phyloP scores from a whole-genome alignment of 2,888 invertebrate genomes.

The Calameuta pallipes region DNA sequence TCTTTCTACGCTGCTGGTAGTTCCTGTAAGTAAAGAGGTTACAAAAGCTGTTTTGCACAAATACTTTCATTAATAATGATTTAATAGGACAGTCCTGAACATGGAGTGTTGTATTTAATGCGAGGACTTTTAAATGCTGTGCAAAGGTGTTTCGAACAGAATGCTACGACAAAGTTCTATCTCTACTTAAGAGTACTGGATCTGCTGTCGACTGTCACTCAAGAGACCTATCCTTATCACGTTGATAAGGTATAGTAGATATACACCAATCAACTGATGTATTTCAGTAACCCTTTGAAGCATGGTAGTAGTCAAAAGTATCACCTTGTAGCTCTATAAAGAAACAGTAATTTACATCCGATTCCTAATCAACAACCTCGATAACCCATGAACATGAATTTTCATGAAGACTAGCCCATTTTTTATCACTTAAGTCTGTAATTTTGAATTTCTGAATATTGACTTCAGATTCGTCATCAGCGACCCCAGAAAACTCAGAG shows the following conservation, averaged over 20 bases:
- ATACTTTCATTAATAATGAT: not conserved
- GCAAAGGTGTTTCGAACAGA: conserved; percentile 78
- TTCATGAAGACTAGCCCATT: too few species aligned
- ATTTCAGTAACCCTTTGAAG: not conserved
- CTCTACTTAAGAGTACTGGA: conserved; percentile 83
- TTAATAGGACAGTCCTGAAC: conserved; percentile 86
- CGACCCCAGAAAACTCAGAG: too few species aligned
- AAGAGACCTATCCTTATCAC: conserved; percentile 88
- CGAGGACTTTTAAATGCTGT: conserved; percentile 85
- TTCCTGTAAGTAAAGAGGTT: conserved; percentile 73
- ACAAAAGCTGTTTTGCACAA: not conserved
- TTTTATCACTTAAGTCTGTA: too few species aligned
- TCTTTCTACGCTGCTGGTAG: conserved; percentile 82
- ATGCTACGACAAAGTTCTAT: conserved; percentile 74
- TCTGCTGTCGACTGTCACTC: conserved; percentile 81
- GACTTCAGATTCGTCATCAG: too few species aligned
- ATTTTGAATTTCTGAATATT: too few species aligned
- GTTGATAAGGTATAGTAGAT: conserved; percentile 71
- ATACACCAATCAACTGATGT: not conserved
- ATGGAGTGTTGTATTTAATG: conserved; percentile 84
- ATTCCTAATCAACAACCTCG: too few species aligned
- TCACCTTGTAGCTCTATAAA: too few species aligned
- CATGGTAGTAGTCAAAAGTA: too few species aligned
- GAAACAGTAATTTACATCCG: too few species aligned
- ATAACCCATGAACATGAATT: too few species aligned